These are phyloP conservation scores for Myripristis murdjan DNA, from an alignment of 2,797 vertebrate species.

Conservation along the genomic window DNA sequence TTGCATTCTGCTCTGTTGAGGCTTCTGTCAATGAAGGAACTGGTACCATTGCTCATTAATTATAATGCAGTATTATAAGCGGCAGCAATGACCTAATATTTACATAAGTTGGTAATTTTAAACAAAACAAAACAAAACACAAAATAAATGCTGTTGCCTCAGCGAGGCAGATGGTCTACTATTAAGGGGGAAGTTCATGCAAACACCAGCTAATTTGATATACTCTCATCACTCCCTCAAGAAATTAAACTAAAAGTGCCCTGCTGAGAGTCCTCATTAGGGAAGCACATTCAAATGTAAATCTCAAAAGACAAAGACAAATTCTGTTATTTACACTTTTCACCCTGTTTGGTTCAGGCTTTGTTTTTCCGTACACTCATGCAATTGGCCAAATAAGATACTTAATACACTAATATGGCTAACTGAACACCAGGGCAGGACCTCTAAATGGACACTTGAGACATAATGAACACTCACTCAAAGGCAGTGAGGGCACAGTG, in stretches of 20 bases:
- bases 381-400: constrained; percentile 13
- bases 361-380: constrained; percentile 40
- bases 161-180: constrained; percentile 57
- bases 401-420: background rate
- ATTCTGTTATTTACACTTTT: constrained; percentile 63
- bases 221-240: constrained; percentile 52
- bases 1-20: no score
- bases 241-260: constrained; percentile 66
- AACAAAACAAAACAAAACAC: background rate
- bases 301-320: constrained; percentile 67
- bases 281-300: constrained; percentile 60
- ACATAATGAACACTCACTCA: background rate
- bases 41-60: no score
- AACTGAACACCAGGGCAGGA: background rate
- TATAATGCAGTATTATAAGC: background rate
- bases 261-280: constrained; percentile 76
- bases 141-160: constrained; percentile 25
- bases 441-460: background rate
- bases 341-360: constrained; percentile 37
- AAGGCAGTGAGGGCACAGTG: background rate
- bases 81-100: constrained; percentile 22
- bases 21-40: no score
- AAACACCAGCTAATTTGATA: constrained; percentile 61
- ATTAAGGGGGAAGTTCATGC: constrained; percentile 48
- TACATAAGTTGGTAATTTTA: constrained; percentile 7